A percentile compares a stretch with the other conserved stretches of the same genome.
phyloP scores from a whole-genome alignment of 2,113 vertebrate genomes.

The Poecile atricapillus region DNA sequence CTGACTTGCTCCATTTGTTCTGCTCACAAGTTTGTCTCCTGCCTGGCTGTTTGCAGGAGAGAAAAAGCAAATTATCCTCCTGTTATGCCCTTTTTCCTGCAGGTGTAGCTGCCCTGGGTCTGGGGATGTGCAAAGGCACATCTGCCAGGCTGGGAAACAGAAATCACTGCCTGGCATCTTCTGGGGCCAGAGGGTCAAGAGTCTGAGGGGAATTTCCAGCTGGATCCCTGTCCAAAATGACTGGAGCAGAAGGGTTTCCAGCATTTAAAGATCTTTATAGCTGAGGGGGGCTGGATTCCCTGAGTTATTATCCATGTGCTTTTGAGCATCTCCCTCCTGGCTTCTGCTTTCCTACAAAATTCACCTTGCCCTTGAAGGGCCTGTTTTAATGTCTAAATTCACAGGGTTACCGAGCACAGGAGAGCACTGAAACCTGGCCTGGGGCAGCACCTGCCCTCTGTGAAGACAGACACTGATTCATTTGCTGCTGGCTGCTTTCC shows the following conservation, averaged over 20 bases:
- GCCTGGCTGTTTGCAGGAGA: background rate
- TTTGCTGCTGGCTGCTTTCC: background rate
- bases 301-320: background rate
- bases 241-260: background rate
- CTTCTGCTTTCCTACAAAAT: background rate
- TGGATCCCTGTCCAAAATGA: background rate
- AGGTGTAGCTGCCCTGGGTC: background rate
- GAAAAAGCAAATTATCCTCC: background rate
- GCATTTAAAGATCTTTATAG: background rate
- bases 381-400: background rate
- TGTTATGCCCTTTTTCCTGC: background rate
- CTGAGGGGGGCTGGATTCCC: background rate
- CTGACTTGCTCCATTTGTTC: too few relatives aligned
- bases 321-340: background rate
- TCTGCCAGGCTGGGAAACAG: background rate
- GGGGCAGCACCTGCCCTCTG: background rate
- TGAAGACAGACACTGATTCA: background rate
- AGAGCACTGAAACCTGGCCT: background rate
- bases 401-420: fast-evolving
- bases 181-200: background rate
- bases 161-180: background rate
- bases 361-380: background rate
- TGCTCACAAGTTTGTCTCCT: background rate
- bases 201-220: background rate
- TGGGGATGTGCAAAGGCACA: background rate